Base-by-base conservation (phyloP, 2,888 invertebrate species). In the Sminthurides aquaticus region DNA sequence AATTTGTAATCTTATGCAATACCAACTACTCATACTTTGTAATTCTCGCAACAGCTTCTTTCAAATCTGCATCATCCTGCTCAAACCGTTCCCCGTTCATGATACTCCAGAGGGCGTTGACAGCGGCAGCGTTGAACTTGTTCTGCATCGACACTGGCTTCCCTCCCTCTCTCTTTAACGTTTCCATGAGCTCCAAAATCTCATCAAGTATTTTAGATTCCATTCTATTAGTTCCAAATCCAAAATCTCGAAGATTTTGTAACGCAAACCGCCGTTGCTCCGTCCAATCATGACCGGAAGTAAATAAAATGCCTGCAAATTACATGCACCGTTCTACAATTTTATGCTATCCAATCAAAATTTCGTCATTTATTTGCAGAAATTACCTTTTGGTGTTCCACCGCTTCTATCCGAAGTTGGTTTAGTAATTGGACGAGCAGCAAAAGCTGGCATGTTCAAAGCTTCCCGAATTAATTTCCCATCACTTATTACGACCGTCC, bases 131-230 rank as follows among this genome's bases (percentile, higher is more conserved):
- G 28, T 60, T 60, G 24, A 60, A 49, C n/a, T 24, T 24, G 25
- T 60, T 49, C 25, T 34, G 48, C 49, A 60, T 15, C 8, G 48
- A 27, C 26, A 49, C n/a, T n/a, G 60, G 57, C 29, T 29, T 26
- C 15, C 29, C 57, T 20, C 57, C 67, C 1, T 49, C 28, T 52
- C 55, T 62, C 22, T 22, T 27, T 15, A 68, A 20, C 1, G 15
- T 22, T 15, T 55, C 60, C 1, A 61, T 26, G 3, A 64, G 27
- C 5, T 68, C 58, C 2, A 60, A 1, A n/a, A 67, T 57, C 61
- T 69, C 69, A 1, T 55, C 65, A 26, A 62, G 60, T n/a, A 69
- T 62, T 20, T 67, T 49, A 18, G 61, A 49, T 55, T 71, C 71
- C 27, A 68, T 55, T 3, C 26, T 8, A 24, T 65, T 63, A 25